Evolutionary conservation across 2,113 vertebrate genomes (phyloP), one percentile per base, ranked within the genome.

Genomic region (Rhabdomys dilectus): DNA sequence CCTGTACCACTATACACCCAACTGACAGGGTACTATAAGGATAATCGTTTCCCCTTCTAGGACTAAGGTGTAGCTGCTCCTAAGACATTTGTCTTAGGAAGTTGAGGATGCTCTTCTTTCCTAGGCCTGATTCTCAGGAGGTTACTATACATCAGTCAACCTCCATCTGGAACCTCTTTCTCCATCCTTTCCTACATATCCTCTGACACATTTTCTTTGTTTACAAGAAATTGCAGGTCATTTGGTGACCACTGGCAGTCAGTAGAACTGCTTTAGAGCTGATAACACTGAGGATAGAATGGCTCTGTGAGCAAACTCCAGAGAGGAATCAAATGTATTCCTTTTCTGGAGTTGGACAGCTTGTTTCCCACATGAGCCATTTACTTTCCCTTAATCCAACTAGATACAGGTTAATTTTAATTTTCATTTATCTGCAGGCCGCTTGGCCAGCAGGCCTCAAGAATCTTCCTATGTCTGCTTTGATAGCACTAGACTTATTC

Each of bases 91-190:
- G 26, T 19, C 42, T 31, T 87, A 11, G 26, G 13, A 78, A 72
- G 68, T 13, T 21, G 0, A 19, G 15, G 1, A 26, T 39, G 4
- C 11, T 42, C n/a, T 84, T 3, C 15, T 82, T 80, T 88, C 26
- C 11, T 22, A 66, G 80, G 16, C 51, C 42, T 58, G 13, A 62
- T 78, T 36, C 0, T 75, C 24, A 29, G 17, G 11, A 24, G 48
- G 56, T 26, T 2, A 29, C 75, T 3, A 72, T 2, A 72, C 24
- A 31, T 11, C 2, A 42, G 1, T 15, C 29, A 2, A 2, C 11
- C 1, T 66, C n/a, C 34, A 6, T 16, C 4, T 19, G 24, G 80
- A 17, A 10, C 13, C 17, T 11, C 34, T 42, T 13, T 15, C 34
- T 42, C 34, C 56, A 31, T 12, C 42, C 68, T 62, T 48, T 34